These are phyloP conservation scores for Apostichopus parvimensis DNA, from an alignment of 35 echinoderm and acorn worm species.

Conservation along the genomic window DNA sequence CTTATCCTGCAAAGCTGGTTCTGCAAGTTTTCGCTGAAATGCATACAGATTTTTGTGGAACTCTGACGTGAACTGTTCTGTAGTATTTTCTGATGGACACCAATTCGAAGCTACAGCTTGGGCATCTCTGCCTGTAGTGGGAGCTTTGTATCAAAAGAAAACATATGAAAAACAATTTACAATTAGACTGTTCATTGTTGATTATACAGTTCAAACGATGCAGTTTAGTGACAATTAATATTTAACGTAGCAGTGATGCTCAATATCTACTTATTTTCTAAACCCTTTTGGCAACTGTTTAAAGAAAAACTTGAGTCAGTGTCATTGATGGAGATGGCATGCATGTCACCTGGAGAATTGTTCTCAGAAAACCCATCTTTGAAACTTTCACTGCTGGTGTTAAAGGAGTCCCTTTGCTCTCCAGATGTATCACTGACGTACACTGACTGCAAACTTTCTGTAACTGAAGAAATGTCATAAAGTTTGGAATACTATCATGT, in stretches of 20 bases:
- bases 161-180: not conserved
- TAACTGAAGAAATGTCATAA: too few species aligned
- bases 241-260: too few species aligned
- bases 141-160: not conserved
- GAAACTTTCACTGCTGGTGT: not conserved
- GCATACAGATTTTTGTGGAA: not conserved
- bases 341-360: not conserved
- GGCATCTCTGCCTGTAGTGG: not conserved
- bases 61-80: not conserved
- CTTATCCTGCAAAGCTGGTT: not conserved
- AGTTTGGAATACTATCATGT: too few species aligned
- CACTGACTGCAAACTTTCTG: too few species aligned
- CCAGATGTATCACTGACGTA: too few species aligned
- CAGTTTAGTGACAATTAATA: too few species aligned
- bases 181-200: too few species aligned
- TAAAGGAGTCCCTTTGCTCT: too few species aligned
- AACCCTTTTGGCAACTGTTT: too few species aligned
- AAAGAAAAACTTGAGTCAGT: too few species aligned
- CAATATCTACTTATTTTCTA: too few species aligned
- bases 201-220: too few species aligned
- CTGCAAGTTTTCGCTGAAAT: not conserved
- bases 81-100: not conserved
- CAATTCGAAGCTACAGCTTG: not conserved
- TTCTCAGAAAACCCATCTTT: not conserved
- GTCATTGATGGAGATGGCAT: not conserved